Conservation (phyloP, 2,797 vertebrate genomes). For the Cossypha caffra region DNA sequence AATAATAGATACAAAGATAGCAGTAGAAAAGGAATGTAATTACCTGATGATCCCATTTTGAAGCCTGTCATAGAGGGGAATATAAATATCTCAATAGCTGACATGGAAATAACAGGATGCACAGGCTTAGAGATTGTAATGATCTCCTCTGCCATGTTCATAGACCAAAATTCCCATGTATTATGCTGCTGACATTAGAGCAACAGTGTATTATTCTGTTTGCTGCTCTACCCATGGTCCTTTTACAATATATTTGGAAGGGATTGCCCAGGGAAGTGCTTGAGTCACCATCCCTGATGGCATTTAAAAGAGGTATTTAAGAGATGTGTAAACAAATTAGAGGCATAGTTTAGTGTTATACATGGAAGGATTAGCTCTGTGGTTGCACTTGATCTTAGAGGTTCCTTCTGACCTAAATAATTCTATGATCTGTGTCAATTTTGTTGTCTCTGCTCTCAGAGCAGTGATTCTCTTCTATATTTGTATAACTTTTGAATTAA, state of each 20-base stretch:
- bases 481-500: neutral
- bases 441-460: neutral
- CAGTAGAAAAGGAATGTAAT: neutral
- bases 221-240: neutral
- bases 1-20: neutral
- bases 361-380: neutral
- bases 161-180: neutral
- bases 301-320: neutral
- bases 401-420: neutral
- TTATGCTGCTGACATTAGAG: neutral
- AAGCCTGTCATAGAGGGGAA: neutral
- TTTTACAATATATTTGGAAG: neutral
- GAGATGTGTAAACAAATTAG: accelerated
- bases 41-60: neutral
- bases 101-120: neutral
- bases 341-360: neutral
- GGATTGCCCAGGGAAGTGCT: neutral
- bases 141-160: neutral
- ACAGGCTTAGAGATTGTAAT: neutral
- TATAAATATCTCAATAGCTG: neutral
- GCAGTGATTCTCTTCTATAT: neutral
- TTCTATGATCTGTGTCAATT: neutral
- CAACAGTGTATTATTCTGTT: neutral
- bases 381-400: neutral
- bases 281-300: neutral